These are phyloP conservation scores for Alexandromys fortis DNA, from an alignment of 2,113 vertebrate species.

Conservation along the genomic window DNA sequence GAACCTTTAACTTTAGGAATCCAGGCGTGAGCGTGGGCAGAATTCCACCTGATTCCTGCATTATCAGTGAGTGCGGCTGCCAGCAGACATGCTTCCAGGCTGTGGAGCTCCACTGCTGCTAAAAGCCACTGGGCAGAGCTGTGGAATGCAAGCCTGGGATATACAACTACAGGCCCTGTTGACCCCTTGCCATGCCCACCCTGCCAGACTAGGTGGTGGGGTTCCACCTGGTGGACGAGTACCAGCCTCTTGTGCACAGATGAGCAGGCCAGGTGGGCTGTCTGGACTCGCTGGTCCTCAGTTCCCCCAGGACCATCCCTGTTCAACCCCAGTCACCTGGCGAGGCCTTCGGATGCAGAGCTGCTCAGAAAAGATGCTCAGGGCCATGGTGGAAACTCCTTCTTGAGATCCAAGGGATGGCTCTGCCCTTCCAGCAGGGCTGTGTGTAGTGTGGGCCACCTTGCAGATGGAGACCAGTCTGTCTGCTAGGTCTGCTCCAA, in stretches of 20 bases:
- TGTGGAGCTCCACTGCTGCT: neutral
- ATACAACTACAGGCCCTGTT: neutral
- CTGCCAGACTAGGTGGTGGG: too few relatives aligned
- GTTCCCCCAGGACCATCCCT: neutral
- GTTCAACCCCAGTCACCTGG: constrained; percentile 53
- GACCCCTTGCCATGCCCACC: neutral
- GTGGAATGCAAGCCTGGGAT: neutral
- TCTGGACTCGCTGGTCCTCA: neutral
- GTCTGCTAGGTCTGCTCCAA: neutral
- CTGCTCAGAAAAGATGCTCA: constrained; percentile 43
- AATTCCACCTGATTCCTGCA: neutral
- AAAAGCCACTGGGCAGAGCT: neutral
- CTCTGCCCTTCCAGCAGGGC: neutral
- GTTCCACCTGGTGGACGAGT: neutral
- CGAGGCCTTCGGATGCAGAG: constrained; percentile 52
- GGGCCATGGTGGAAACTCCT: neutral
- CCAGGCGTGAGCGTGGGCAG: accelerated
- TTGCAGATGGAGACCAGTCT: neutral
- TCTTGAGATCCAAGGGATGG: neutral
- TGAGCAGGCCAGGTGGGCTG: neutral
- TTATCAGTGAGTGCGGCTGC: neutral
- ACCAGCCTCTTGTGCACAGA: accelerated
- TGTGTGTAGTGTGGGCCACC: neutral
- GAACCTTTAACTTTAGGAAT: neutral
- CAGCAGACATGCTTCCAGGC: neutral